Evolutionary conservation across 1,140 invertebrate genomes (phyloP).

Genomic region (Colletes gigas): DNA sequence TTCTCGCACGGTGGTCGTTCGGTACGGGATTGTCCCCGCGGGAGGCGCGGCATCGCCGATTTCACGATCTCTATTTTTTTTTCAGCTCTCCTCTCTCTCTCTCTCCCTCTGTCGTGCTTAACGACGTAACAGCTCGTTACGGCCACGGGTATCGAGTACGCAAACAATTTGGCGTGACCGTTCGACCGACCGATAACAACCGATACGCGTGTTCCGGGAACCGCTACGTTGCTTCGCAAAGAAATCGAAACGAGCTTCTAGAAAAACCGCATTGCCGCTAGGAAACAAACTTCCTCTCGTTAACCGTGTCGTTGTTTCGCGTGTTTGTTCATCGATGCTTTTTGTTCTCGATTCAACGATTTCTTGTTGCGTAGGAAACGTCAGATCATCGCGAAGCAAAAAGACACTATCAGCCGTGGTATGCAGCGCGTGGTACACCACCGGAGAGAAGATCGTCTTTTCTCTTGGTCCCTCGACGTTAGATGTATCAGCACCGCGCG

Average conservation of each 20-base stretch:
- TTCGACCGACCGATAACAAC: neutral
- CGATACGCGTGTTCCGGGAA: neutral
- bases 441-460: neutral
- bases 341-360: neutral
- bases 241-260: neutral
- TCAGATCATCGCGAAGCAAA: neutral
- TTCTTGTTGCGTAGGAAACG: neutral
- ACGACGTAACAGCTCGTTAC: constrained; percentile 61
- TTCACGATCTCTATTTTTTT: no score
- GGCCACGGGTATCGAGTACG: constrained; percentile 21
- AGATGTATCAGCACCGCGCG: neutral
- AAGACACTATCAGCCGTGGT: no score
- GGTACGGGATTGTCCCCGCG: constrained; percentile 47
- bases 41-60: neutral
- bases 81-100: neutral
- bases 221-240: neutral
- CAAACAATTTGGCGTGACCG: constrained; percentile 26
- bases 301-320: no score
- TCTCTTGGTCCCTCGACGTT: neutral
- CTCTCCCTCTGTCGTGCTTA: neutral
- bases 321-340: neutral
- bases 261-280: neutral
- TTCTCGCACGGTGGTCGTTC: constrained; percentile 49
- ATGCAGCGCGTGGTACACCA: neutral
- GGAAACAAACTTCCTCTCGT: neutral